Conservation (phyloP, 1,140 invertebrate genomes). For the Drosophila quadrilineata region DNA sequence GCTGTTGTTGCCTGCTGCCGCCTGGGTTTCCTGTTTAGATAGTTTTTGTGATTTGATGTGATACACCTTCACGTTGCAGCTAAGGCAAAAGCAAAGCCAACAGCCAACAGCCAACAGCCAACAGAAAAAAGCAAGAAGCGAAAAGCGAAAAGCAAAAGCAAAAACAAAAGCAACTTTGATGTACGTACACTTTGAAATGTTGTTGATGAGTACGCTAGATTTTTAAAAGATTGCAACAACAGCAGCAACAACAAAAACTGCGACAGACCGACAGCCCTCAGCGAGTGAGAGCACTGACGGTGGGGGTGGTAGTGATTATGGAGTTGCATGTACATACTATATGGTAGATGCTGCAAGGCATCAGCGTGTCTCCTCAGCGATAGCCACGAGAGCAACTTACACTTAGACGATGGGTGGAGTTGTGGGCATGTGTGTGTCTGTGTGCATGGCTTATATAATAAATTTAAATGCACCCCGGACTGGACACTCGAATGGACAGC, state of each 20-base stretch:
- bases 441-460: conserved; percentile 64
- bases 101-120: no score
- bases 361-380: no score
- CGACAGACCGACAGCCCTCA: no score
- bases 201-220: conserved; percentile 74
- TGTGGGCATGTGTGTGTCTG: neutral
- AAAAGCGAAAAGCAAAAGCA: no score
- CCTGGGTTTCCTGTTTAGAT: conserved; percentile 75
- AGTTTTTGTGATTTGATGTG: conserved; percentile 72
- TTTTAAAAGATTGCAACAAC: conserved; percentile 60
- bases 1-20: conserved; percentile 15
- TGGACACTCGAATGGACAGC: conserved; percentile 44
- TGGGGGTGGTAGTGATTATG: conserved; percentile 1
- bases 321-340: neutral
- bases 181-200: conserved; percentile 74
- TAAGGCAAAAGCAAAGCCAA: no score
- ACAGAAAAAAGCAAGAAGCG: no score
- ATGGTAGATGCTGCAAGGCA: no score
- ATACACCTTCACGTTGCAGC: conserved; percentile 59
- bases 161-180: conserved; percentile 72
- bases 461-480: conserved; percentile 73
- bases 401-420: neutral
- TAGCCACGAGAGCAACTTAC: no score
- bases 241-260: conserved; percentile 11
- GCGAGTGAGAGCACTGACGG: no score